Percentiles rank a stretch among this genome's conserved stretches.
phyloP scores from a whole-genome alignment of 2,797 vertebrate genomes.

The Macropodus opercularis region DNA sequence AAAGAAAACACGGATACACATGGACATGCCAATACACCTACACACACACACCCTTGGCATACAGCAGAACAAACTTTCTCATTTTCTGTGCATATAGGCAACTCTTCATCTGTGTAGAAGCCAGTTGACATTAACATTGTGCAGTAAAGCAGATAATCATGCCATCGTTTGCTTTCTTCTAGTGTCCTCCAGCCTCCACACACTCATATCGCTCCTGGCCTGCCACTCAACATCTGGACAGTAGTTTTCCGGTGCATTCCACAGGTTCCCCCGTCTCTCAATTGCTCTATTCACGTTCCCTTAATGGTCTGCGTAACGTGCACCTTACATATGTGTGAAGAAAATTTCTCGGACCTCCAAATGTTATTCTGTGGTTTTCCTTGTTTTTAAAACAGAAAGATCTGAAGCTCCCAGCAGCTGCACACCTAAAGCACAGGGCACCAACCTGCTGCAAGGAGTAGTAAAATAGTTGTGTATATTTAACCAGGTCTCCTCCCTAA shows the following conservation, averaged over 20 bases:
- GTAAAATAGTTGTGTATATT: constrained; percentile 25
- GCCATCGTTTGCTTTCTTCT: too few relatives aligned
- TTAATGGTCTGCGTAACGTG: constrained; percentile 40
- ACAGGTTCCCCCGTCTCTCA: constrained; percentile 47
- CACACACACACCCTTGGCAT: constrained; percentile 12
- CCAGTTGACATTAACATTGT: too few relatives aligned
- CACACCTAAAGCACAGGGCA: constrained; percentile 34
- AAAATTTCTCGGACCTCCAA: constrained; percentile 38
- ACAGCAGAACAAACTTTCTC: constrained; percentile 19
- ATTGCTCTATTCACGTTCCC: constrained; percentile 67
- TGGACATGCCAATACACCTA: constrained; percentile 20
- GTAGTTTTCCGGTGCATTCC: constrained; percentile 70
- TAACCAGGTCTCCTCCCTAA: constrained; percentile 47
- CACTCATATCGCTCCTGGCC: constrained; percentile 56
- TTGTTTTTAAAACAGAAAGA: constrained; percentile 41
- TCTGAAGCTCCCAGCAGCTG: constrained; percentile 59
- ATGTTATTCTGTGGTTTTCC: constrained; percentile 54
- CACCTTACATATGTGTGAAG: constrained; percentile 71
- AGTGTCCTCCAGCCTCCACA: too few relatives aligned
- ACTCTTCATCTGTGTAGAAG: neutral
- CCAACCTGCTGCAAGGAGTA: constrained; percentile 26
- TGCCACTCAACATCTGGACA: constrained; percentile 78
- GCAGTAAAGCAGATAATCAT: too few relatives aligned
- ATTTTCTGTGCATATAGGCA: constrained; percentile 6
- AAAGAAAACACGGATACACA: constrained; percentile 51